Percentiles rank a stretch among this genome's conserved stretches.
These are phyloP conservation scores for Leptatherina wallacei DNA, from an alignment of 2,797 vertebrate species.

Conservation along the genomic window DNA sequence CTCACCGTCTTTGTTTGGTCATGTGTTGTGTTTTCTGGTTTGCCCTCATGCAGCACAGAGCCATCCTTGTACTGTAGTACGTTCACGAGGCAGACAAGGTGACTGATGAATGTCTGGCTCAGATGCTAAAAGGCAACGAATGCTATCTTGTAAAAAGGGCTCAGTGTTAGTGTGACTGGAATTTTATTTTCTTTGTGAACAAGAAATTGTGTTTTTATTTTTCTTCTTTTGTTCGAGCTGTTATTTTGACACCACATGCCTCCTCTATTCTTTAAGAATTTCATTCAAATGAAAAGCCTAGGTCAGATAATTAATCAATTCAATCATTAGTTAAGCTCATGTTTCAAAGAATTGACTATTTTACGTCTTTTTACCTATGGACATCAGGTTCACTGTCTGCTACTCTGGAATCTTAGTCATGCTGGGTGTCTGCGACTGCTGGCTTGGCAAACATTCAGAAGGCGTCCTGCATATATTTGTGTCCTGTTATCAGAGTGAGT, in stretches of 20 bases:
- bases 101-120: conserved; percentile 30
- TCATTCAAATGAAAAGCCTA: neutral
- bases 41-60: conserved; percentile 29
- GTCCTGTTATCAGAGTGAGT: conserved; percentile 60
- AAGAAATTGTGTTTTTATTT: neutral
- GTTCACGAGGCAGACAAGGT: conserved; percentile 51
- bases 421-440: conserved; percentile 26
- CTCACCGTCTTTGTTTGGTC: conserved; percentile 67
- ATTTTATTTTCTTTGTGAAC: neutral
- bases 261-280: neutral
- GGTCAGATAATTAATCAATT: neutral
- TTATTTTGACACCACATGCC: neutral
- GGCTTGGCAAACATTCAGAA: conserved; percentile 32
- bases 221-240: neutral
- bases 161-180: neutral
- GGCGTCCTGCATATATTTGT: conserved; percentile 55
- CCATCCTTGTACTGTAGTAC: conserved; percentile 29
- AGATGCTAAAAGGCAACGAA: neutral
- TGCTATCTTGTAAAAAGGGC: neutral
- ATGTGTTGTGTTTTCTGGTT: conserved; percentile 46
- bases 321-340: neutral
- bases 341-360: neutral
- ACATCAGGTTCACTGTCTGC: conserved; percentile 1
- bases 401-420: conserved; percentile 4
- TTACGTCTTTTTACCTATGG: conserved; percentile 1